Conservation (phyloP, 23 tunicate species). For the Halocynthia aurantium region DNA sequence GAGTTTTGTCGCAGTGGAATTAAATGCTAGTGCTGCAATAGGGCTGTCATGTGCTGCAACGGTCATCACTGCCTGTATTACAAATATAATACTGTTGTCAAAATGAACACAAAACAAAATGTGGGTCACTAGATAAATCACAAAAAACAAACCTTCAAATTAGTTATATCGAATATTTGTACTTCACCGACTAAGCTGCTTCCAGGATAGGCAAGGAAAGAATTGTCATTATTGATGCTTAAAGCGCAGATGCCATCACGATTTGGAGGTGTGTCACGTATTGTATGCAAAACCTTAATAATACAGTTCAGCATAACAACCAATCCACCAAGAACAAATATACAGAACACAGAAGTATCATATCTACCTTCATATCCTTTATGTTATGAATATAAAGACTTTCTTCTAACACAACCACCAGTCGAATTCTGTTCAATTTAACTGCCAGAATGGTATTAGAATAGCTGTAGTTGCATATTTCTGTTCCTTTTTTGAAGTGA, state of each 20-base stretch:
- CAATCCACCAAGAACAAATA: not conserved
- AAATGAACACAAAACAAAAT: not conserved
- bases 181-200: conserved; percentile 74
- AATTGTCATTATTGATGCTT: conserved; percentile 52
- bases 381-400: conserved; percentile 76
- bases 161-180: conserved; percentile 74
- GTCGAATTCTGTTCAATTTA: conserved; percentile 69
- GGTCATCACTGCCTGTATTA: conserved; percentile 32
- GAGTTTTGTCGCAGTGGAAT: conserved; percentile 61
- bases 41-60: conserved; percentile 73
- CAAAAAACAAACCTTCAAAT: conserved; percentile 18
- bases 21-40: conserved; percentile 74
- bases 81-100: not conserved
- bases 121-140: not conserved
- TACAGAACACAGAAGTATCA: not conserved
- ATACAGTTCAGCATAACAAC: not conserved
- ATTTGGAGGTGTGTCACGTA: conserved; percentile 82
- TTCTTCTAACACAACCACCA: conserved; percentile 92
- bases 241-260: conserved; percentile 71
- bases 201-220: conserved; percentile 79
- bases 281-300: conserved; percentile 61
- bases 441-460: conserved; percentile 73
- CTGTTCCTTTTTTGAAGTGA: conserved; percentile 83
- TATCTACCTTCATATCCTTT: conserved; percentile 66
- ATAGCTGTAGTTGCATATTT: conserved; percentile 81